Percentiles rank a stretch among this genome's conserved stretches.
phyloP scores from a whole-genome alignment of 2,888 invertebrate genomes.

The Cyrtodaria siliqua region DNA sequence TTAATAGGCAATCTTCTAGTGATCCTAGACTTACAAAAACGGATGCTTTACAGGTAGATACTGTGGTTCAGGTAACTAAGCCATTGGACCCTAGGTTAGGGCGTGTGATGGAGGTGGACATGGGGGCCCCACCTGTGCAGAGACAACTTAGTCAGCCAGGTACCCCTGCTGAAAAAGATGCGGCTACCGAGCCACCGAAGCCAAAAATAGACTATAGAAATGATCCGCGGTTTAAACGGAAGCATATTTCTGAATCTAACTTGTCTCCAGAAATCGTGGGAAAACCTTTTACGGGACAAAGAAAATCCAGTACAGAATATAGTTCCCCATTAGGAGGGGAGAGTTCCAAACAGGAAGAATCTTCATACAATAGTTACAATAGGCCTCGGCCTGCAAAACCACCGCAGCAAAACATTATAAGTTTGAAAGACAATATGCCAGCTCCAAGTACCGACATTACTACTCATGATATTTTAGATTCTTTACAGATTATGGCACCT shows the following conservation, averaged over 20 bases:
- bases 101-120: conserved; percentile 26
- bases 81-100: conserved; percentile 43
- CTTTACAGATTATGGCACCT: conserved; percentile 58
- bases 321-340: conserved; percentile 83
- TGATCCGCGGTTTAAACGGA: conserved; percentile 85
- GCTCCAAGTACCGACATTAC: conserved; percentile 46
- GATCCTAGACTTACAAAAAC: conserved; percentile 28
- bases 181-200: conserved; percentile 57
- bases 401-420: conserved; percentile 15
- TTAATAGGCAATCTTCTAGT: conserved; percentile 45
- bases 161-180: conserved; percentile 43
- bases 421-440: conserved; percentile 36
- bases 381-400: conserved; percentile 67
- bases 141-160: conserved; percentile 60
- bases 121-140: conserved; percentile 34
- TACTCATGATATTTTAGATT: conserved; percentile 56
- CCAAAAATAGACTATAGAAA: conserved; percentile 81
- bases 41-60: conserved; percentile 18
- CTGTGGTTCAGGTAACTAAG: conserved; percentile 14
- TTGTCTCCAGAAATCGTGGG: conserved; percentile 39
- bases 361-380: conserved; percentile 81
- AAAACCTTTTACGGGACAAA: conserved; percentile 68
- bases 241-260: conserved; percentile 63
- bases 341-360: conserved; percentile 65
- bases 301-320: conserved; percentile 83